Base-by-base conservation (phyloP, 2,797 vertebrate genomes). In the Ceyx erithaca region DNA sequence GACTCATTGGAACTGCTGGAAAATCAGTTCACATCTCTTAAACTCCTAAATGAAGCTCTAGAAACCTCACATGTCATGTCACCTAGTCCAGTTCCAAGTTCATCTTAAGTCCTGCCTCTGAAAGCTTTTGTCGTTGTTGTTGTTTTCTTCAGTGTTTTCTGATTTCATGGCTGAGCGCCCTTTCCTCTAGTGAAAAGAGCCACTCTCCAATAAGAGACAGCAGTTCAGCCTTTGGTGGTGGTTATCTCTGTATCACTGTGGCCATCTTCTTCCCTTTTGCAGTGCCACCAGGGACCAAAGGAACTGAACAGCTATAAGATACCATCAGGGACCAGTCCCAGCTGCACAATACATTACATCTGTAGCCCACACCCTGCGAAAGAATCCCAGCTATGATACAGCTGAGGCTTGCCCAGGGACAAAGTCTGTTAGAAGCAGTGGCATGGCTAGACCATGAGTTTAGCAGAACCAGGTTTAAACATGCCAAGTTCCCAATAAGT, bases 221-320 rank as follows among this genome's bases (percentile, higher is more conserved):
- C n/a, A 85, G 33, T 33, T 84, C 51, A 17, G 48, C 61, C 85
- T 88, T 85, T 64, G 68, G 9, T 63, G 57, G n/a, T 55, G 30
- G 12, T 35, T 92, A 58, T 61, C 41, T 79, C 43, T 81, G 5
- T 61, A 48, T 82, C 19, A 25, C 28, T 67, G 33, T 71, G 78
- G 69, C 64, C 33, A 45, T 75, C 40, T 87, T 80, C 80, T 84
- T 77, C 11, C 11, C 35, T 92, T 86, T 73, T 85, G 37, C 55
- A 77, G 15, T 70, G 41, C 43, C 57, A 40, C 64, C 88, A 68
- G n/a, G 31, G 40, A 48, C n/a, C 61, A 70, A 62, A 71, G 25
- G 46, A 77, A 14, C 18, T 62, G 57, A 80, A 48, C 9, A 68
- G 35, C 72, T 40, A 70, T 59, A 79, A 82, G 15, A 67, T 17